Percentiles rank a stretch among this genome's conserved stretches.
These are phyloP conservation scores for Axinella damicornis DNA, from an alignment of 37 sponge, comb jelly and placozoan genomes.

Conservation along the genomic window DNA sequence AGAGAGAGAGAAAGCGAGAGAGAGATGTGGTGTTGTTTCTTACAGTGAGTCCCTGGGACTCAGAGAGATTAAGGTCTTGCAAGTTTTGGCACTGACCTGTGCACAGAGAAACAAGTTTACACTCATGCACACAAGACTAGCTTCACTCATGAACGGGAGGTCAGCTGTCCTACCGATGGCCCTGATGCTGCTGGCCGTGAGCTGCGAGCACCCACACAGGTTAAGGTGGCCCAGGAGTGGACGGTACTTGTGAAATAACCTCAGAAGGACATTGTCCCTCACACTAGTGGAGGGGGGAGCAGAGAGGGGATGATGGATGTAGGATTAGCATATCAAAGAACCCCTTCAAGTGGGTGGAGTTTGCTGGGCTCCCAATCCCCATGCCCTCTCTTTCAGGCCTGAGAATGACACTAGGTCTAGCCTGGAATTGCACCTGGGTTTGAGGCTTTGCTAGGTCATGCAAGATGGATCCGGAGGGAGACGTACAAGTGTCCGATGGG, in stretches of 20 bases:
- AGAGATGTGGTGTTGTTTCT: not conserved
- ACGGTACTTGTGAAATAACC: slow-evolving; percentile 77
- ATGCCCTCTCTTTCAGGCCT: too few species aligned
- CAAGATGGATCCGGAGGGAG: not conserved
- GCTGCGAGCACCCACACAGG: slow-evolving; percentile 73
- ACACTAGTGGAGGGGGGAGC: slow-evolving; percentile 22
- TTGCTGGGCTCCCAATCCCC: too few species aligned
- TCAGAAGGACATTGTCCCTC: slow-evolving; percentile 62
- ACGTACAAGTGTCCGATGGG: slow-evolving; percentile 41
- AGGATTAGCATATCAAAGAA: too few species aligned
- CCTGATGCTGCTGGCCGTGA: slow-evolving; percentile 72
- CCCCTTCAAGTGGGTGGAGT: too few species aligned
- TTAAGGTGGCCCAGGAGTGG: slow-evolving; percentile 89
- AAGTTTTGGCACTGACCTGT: slow-evolving; percentile 91
- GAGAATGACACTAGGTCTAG: too few species aligned
- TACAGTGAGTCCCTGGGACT: slow-evolving; percentile 61
- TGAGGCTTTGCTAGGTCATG: too few species aligned
- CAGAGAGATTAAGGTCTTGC: slow-evolving; percentile 96
- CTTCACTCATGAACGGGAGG: too few species aligned
- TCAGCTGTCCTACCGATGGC: slow-evolving; percentile 56
- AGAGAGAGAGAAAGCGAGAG: not conserved
- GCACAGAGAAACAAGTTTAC: not conserved
- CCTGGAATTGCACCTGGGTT: too few species aligned
- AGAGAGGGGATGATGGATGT: too few species aligned
- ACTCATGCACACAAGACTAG: too few species aligned